A percentile compares a stretch with the other conserved stretches of the same genome.
Evolutionary conservation across 2,888 invertebrate species (phyloP).

Genomic region (Diplolepis rosae): DNA sequence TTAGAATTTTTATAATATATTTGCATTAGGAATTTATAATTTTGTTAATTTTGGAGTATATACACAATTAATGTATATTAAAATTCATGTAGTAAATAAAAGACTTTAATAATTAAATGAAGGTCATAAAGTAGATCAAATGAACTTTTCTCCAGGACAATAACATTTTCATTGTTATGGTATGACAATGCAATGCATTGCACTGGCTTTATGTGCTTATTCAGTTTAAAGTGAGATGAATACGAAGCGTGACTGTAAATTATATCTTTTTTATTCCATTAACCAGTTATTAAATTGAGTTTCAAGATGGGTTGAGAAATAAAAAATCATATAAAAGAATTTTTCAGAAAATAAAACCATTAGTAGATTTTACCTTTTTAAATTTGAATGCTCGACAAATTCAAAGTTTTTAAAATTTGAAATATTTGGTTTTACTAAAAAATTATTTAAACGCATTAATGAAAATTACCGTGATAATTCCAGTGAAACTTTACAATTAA

Average conservation of each 20-base stretch:
- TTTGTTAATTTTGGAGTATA: background rate
- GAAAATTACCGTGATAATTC: no score
- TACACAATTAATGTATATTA: background rate
- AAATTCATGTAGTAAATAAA: no score
- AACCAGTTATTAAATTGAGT: conserved; percentile 15
- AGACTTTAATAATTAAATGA: no score
- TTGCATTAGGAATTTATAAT: background rate
- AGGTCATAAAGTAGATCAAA: no score
- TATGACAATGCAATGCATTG: background rate
- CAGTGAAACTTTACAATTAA: no score
- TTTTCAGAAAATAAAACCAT: no score
- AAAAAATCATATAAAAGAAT: background rate
- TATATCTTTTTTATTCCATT: conserved; percentile 21
- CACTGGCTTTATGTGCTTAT: background rate
- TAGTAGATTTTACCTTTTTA: no score
- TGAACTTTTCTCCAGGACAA: background rate
- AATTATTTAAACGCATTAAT: no score
- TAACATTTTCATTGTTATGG: background rate
- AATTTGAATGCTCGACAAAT: no score
- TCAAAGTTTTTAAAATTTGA: no score
- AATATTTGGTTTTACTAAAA: no score
- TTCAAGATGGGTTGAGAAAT: background rate
- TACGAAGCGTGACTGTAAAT: conserved; percentile 9
- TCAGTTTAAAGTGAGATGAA: conserved; percentile 8
- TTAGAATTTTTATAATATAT: conserved; percentile 8